Conservation (phyloP, 2,888 invertebrate species). For the Melitaea athalia region DNA sequence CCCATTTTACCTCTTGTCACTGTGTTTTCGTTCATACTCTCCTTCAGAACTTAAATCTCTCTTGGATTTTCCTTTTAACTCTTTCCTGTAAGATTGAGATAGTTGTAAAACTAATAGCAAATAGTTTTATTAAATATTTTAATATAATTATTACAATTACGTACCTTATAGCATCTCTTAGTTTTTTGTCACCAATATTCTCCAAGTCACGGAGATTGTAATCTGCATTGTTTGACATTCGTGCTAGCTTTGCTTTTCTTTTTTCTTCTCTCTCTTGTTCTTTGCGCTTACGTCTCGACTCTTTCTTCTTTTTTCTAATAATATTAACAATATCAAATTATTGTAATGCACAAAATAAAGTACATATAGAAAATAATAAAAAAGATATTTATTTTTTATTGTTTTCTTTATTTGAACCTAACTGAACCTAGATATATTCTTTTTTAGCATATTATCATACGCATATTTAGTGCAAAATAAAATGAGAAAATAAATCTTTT, state of each 20-base stretch:
- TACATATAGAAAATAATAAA: not conserved
- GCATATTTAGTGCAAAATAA: no score
- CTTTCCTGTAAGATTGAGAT: constrained; percentile 62
- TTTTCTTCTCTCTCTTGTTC: constrained; percentile 87
- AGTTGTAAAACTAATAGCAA: not conserved
- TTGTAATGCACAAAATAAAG: not conserved
- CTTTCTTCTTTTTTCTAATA: constrained; percentile 85
- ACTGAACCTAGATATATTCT: no score
- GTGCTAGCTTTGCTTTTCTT: constrained; percentile 84
- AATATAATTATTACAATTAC: not conserved
- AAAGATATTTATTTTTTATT: no score
- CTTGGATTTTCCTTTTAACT: constrained; percentile 75
- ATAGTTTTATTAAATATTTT: not conserved
- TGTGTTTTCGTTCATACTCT: constrained; percentile 78
- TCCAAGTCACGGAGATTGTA: constrained; percentile 86
- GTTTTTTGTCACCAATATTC: constrained; percentile 84
- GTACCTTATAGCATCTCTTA: constrained; percentile 86
- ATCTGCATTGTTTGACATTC: constrained; percentile 77
- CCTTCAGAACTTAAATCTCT: constrained; percentile 77
- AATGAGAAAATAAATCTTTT: not conserved
- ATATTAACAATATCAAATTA: not conserved
- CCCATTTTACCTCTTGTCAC: constrained; percentile 68
- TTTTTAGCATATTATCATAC: no score
- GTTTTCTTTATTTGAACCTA: no score
- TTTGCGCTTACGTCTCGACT: constrained; percentile 88